Evolutionary conservation across 2,113 vertebrate species (phyloP).

Genomic region (Bos taurus): ARS-UCD2.0 NC_037357.1:17314001-17314500

Average conservation of each 20-base stretch:
- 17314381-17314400: background rate
- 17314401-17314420: background rate
- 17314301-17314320: background rate
- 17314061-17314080: background rate
- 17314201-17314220: background rate
- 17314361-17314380: background rate
- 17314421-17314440: background rate
- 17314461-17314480: conserved; percentile 23
- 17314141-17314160: background rate
- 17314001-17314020: background rate
- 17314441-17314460: background rate
- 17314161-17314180: background rate
- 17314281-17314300: background rate
- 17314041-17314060: background rate
- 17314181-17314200: background rate
- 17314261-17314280: background rate
- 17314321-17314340: background rate
- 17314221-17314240: background rate
- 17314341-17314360: background rate
- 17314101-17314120: background rate
- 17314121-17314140: background rate
- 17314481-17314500: conserved; percentile 18
- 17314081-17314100: background rate
- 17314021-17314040: background rate
- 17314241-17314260: background rate